Evolutionary conservation across 2,797 vertebrate genomes (phyloP), one percentile per base, ranked within the genome.

Genomic region (Melanotaenia parkinsoni): DNA sequence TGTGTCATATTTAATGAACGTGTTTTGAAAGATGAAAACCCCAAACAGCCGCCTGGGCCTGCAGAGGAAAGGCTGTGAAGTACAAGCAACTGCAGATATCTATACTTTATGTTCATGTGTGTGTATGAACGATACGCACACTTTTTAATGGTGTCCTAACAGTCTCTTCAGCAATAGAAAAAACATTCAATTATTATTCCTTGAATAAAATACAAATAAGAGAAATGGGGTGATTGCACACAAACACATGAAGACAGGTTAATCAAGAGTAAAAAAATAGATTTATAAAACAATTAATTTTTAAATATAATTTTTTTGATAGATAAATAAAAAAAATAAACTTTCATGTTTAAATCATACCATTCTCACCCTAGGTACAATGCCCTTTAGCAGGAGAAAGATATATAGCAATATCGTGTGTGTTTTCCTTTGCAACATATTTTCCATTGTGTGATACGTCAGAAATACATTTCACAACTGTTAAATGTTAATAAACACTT

Each of bases 1-100:
- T 89, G 81, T 90, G 84, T 86, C 83, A 88, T 63, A 88, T 88
- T 90, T 88, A 90, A 90, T 91, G 77, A 90, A 72, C 35, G 8
- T 79, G 80, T 91, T 91, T 85, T 83, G 88, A 87, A 90, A 86
- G 82, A 79, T 45, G 40, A 79, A 90, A 90, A 81, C 59, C 77
- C 54, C 78, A 58, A 81, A 88, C 83, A 83, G 66, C 69, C 80
- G 82, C 62, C 77, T 14, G 18, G 81, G 82, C 86, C 84, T 88
- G 86, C 73, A 85, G 70, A 58, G 69, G 12, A 72, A 59, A 74
- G 76, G 32, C 51, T 75, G 56, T 71, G 63, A 71, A 67, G 62
- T 14, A 26, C 38, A 7, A 76, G 33, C 30, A 38, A 11, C 30
- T 9, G 37, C 14, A 3, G 12, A 10, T 61, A 40, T 60, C 45